phyloP scores from a whole-genome alignment of 2,113 vertebrate genomes.

The Phylloscopus trochiloides region DNA sequence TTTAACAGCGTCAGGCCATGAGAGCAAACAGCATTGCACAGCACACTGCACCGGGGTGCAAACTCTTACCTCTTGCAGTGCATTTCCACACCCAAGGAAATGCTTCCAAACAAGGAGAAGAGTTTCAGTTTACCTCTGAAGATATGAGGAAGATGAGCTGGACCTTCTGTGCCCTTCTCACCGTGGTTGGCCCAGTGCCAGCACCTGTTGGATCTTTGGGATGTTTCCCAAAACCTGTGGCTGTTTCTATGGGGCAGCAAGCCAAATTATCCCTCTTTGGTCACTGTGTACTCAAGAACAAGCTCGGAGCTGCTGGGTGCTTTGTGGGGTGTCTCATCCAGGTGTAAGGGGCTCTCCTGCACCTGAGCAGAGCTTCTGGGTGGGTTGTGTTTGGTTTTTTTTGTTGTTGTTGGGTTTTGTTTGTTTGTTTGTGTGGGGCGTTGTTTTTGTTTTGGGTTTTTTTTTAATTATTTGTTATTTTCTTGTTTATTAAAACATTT shows the following conservation, averaged over 20 bases:
- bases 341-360: too few species aligned
- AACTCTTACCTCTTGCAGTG: background rate
- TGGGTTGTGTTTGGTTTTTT: too few species aligned
- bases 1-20: too few species aligned
- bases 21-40: background rate
- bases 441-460: too few species aligned
- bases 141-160: background rate
- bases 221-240: background rate
- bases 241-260: background rate
- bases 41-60: accelerated
- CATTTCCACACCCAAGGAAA: background rate
- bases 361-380: too few species aligned
- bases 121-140: background rate
- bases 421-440: too few species aligned
- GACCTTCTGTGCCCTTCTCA: background rate
- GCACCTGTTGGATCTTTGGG: background rate
- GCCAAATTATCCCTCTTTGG: background rate
- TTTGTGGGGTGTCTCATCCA: too few species aligned
- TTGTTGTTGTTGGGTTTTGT: too few species aligned
- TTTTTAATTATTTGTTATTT: too few species aligned
- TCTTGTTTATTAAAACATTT: too few species aligned
- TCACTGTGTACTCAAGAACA: background rate
- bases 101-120: background rate
- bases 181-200: background rate
- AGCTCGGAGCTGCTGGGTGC: too few species aligned